Evolutionary conservation across 2,797 vertebrate species (phyloP).

Genomic region (Eremophila alpestris): DNA sequence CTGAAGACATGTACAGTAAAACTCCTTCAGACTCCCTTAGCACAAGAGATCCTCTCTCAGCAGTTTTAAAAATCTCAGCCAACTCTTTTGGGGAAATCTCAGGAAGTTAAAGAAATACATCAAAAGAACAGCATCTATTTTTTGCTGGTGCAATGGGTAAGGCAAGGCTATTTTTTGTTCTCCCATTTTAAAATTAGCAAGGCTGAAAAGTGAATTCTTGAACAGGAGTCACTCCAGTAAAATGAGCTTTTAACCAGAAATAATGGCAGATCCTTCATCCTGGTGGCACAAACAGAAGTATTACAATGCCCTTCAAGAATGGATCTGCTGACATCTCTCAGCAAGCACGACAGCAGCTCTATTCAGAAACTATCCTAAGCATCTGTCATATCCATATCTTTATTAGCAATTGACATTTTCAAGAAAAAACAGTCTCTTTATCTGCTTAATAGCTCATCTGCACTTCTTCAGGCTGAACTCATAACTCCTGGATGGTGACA

Average conservation of each 20-base stretch:
- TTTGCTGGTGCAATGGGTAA: neutral
- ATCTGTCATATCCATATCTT: constrained; percentile 59
- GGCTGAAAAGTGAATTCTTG: constrained; percentile 58
- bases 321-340: constrained; percentile 55
- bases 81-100: constrained; percentile 45
- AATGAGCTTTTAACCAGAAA: constrained; percentile 55
- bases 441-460: constrained; percentile 60
- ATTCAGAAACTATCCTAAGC: constrained; percentile 31
- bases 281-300: constrained; percentile 48
- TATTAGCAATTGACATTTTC: constrained; percentile 67
- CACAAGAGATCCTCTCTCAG: neutral
- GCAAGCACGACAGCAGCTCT: neutral
- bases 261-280: constrained; percentile 57
- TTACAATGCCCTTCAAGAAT: constrained; percentile 59
- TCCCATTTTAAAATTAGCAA: constrained; percentile 53
- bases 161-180: constrained; percentile 43
- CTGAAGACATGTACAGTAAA: neutral
- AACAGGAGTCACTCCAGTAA: constrained; percentile 55
- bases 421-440: constrained; percentile 60
- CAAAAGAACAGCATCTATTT: constrained; percentile 31
- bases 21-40: neutral
- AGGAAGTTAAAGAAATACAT: constrained; percentile 19
- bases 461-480: constrained; percentile 47
- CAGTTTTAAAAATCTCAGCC: constrained; percentile 37
- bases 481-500: constrained; percentile 17